These are phyloP conservation scores for Choreutis nemorana DNA, from an alignment of 2,888 invertebrate species.

Conservation along the genomic window DNA sequence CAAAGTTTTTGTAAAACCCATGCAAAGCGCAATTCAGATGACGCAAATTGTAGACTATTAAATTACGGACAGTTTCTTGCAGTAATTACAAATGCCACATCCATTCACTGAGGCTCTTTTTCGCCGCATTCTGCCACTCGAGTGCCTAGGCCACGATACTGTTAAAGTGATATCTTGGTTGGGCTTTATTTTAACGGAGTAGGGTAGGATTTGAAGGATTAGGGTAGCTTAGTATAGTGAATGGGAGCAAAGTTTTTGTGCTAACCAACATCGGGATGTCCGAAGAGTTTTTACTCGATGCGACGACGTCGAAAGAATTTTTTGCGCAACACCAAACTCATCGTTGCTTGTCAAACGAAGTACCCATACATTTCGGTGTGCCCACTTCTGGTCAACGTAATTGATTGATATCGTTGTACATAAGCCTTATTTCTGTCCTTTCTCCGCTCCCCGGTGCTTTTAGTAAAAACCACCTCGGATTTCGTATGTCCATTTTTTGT, in stretches of 20 bases:
- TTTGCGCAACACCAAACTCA: constrained; percentile 46
- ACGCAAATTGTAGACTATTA: no score
- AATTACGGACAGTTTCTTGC: no score
- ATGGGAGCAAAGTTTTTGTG: no score
- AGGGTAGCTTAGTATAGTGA: no score
- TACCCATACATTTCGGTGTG: constrained; percentile 48
- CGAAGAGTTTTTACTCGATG: constrained; percentile 37
- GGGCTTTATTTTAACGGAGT: no score
- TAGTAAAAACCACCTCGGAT: constrained; percentile 1
- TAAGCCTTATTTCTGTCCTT: constrained; percentile 36
- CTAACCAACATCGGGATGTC: constrained; percentile 1
- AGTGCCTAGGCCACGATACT: no score
- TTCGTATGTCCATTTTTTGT: neutral
- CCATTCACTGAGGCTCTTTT: constrained; percentile 45
- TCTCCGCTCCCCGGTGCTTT: no score
- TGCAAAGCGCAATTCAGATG: no score
- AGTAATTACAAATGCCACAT: constrained; percentile 49
- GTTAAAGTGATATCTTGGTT: no score
- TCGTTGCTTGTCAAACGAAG: constrained; percentile 35
- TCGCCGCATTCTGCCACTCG: constrained; percentile 26
- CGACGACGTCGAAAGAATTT: constrained; percentile 34
- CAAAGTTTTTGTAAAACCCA: no score
- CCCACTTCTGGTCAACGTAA: constrained; percentile 33
- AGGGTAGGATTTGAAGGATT: no score
- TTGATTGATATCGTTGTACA: constrained; percentile 51